Evolutionary conservation across 1,140 invertebrate species (phyloP).

Genomic region (Lordiphosa mommai): DNA sequence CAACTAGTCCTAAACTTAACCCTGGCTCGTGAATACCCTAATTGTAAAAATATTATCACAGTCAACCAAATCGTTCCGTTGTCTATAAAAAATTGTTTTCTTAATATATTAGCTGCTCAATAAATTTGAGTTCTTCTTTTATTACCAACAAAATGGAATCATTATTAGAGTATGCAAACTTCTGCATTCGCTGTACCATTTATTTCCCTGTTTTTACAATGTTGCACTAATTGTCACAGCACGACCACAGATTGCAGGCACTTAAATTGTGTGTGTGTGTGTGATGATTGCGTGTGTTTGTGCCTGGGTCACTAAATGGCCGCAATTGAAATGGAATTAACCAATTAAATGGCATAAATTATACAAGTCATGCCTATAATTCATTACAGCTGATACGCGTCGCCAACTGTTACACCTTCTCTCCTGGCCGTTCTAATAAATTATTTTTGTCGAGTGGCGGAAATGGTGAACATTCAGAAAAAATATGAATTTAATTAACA

Average conservation of each 20-base stretch:
- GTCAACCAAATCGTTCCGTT: no score
- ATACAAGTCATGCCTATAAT: conserved; percentile 12
- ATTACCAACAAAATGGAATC: no score
- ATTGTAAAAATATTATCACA: no score
- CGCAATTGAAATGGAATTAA: conserved; percentile 34
- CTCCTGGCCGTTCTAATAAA: not conserved
- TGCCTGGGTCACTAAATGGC: not conserved
- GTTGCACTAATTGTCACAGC: conserved; percentile 18
- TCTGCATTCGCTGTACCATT: not conserved
- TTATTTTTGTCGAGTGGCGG: conserved; percentile 6
- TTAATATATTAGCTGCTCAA: no score
- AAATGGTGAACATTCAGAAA: conserved; percentile 1
- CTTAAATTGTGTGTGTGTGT: conserved; percentile 9
- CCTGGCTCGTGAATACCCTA: no score
- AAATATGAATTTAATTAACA: conserved; percentile 78
- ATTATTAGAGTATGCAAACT: conserved; percentile 2
- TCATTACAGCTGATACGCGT: conserved; percentile 1
- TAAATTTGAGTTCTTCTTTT: no score
- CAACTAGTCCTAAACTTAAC: no score
- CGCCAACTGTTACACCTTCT: not conserved
- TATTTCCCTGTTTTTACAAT: conserved; percentile 19
- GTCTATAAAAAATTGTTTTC: no score
- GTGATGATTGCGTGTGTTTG: conserved; percentile 16
- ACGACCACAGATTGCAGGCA: conserved; percentile 9
- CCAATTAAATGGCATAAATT: conserved; percentile 32